Base-by-base conservation (phyloP, 2,797 vertebrate species). In the Pipistrellus pipistrellus region DNA sequence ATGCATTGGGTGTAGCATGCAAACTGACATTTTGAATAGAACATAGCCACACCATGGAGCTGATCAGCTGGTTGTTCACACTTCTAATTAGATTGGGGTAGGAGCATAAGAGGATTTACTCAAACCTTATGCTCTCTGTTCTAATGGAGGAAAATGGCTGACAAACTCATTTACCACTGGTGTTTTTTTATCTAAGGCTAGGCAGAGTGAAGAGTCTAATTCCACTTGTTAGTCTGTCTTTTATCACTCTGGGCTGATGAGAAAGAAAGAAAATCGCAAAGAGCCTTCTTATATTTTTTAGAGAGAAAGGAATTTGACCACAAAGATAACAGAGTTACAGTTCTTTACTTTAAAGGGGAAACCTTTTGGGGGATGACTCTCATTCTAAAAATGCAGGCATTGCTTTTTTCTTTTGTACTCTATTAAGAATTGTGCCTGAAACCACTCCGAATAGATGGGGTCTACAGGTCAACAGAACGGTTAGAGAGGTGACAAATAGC, bases 401-500 rank as follows among this genome's bases (percentile, higher is more conserved):
- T 93, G 75, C 69, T 93, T 93, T 93, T 85, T 85, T 78, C 86
- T 85, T 96, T 96, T 96, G 71, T 86, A 68, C 48, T 55, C 84
- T 94, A 93, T 94, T 95, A 95, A 96, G 82, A 95, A 95, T 81
- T 90, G 91, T 66, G 59, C 78, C 88, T 68, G 53, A 96, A 95
- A 94, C 84, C 82, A 84, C 91, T 90, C 75, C 21, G 69, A 76
- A 84, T 59, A 95, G 48, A 94, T 81, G 84, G 85, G 73, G 59
- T 94, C 30, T 62, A 77, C 5, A 15, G 91, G 93, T 97, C 93
- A 97, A 57, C 78, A 85, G 48, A 95, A 88, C 53, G 95, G 94
- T 90, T 90, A 94, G 89, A 94, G 95, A 96, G 93, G 94, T 96
- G 84, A 93, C 83, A 93, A 93, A 87, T n/a, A 95, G 78, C 68